phyloP scores from a whole-genome alignment of 1,140 invertebrate genomes.

The Cherax destructor region DNA sequence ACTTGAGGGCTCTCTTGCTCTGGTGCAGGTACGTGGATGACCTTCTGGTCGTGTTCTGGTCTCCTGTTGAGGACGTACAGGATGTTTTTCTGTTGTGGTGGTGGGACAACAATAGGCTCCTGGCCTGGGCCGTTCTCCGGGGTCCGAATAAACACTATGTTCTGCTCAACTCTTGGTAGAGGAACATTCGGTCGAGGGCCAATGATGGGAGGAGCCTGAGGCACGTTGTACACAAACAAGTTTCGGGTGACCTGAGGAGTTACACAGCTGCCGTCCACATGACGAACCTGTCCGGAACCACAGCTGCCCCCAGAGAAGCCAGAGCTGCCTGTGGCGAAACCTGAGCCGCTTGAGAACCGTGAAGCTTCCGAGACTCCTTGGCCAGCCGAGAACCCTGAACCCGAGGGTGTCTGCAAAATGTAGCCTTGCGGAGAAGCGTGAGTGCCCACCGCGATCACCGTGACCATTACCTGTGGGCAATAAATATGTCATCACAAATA shows the following conservation, averaged over 20 bases:
- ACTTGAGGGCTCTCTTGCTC: neutral
- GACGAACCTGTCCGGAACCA: constrained; percentile 20
- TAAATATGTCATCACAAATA: too few relatives aligned
- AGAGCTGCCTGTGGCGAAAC: neutral
- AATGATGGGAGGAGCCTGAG: neutral
- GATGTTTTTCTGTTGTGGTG: constrained; percentile 31
- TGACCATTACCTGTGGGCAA: neutral
- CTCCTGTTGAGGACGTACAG: constrained; percentile 16
- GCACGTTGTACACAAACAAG: constrained; percentile 17
- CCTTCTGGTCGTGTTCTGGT: neutral
- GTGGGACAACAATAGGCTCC: constrained; percentile 35
- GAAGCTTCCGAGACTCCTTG: neutral
- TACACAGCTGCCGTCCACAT: neutral
- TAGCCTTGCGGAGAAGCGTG: constrained; percentile 9
- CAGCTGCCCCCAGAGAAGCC: neutral
- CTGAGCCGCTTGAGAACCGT: neutral
- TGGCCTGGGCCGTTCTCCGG: neutral
- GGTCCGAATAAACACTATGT: constrained; percentile 24
- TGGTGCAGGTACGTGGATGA: constrained; percentile 8
- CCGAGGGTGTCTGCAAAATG: neutral
- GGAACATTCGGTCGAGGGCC: neutral
- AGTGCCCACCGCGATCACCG: neutral
- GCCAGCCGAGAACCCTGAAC: neutral
- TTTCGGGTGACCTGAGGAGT: constrained; percentile 20
- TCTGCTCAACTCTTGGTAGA: constrained; percentile 24